phyloP scores from a whole-genome alignment of 2,888 invertebrate species.

The Aleiodes testaceus region DNA sequence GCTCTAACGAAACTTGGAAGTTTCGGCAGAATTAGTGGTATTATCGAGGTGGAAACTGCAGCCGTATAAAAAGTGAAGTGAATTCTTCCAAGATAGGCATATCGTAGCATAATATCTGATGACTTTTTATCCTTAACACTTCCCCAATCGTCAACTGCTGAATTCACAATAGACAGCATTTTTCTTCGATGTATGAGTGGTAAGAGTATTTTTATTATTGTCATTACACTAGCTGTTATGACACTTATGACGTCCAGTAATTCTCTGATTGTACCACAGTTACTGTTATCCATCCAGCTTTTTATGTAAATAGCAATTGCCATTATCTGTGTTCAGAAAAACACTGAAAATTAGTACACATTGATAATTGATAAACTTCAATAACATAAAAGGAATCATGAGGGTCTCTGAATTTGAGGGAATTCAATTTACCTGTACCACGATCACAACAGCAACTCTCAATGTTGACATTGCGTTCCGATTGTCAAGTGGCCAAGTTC shows the following conservation, averaged over 20 bases:
- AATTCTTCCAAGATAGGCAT: conserved; percentile 37
- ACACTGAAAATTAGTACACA: background rate
- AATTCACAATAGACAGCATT: conserved; percentile 28
- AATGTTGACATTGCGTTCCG: conserved; percentile 29
- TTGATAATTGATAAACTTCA: background rate
- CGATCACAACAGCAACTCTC: conserved; percentile 1
- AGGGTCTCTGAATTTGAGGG: background rate
- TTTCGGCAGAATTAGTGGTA: conserved; percentile 21
- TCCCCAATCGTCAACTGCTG: conserved; percentile 43
- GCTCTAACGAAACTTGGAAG: background rate
- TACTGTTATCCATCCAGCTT: conserved; percentile 16
- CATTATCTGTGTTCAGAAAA: background rate
- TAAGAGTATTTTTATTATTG: background rate
- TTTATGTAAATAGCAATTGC: background rate
- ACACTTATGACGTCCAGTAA: conserved; percentile 8
- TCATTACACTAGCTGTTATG: background rate
- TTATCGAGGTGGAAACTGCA: conserved; percentile 13
- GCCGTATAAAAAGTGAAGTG: conserved; percentile 35
- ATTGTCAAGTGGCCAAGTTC: conserved; percentile 43
- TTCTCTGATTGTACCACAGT: conserved; percentile 4
- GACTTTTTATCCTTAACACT: background rate
- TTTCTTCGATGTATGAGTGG: conserved; percentile 15
- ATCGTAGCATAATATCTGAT: conserved; percentile 26
- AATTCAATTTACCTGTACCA: conserved; percentile 36
- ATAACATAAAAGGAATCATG: background rate